phyloP scores from a whole-genome alignment of 2,113 vertebrate genomes.

The Montifringilla adamsi region DNA sequence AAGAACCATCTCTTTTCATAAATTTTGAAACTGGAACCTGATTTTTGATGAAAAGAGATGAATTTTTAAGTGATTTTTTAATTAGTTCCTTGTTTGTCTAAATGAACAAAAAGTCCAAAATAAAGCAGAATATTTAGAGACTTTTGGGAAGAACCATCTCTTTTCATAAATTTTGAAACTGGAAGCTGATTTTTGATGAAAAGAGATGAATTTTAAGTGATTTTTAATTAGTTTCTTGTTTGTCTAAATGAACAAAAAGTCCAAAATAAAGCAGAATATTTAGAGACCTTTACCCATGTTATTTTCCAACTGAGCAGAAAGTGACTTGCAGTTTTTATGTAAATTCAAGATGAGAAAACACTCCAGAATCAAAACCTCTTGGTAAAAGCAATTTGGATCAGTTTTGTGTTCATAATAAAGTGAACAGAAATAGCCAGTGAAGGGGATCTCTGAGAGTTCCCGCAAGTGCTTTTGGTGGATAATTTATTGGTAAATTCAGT shows the following conservation, averaged over 20 bases:
- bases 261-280: conserved; percentile 46
- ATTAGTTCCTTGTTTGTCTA: background rate
- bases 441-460: background rate
- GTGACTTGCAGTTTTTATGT: background rate
- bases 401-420: background rate
- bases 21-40: background rate
- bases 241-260: background rate
- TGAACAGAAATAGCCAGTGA: background rate
- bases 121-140: conserved; percentile 1
- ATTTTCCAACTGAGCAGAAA: background rate
- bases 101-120: conserved; percentile 31
- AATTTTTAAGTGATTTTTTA: background rate
- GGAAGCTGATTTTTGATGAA: background rate
- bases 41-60: conserved; percentile 33
- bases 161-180: background rate
- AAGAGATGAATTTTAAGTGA: background rate
- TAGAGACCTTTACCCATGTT: background rate
- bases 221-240: background rate
- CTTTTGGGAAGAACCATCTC: background rate
- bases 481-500: background rate
- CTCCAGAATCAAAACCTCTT: background rate
- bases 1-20: conserved; percentile 15
- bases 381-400: background rate
- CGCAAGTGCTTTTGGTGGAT: background rate
- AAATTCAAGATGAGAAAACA: background rate